Conservation (phyloP, 1,140 invertebrate species). For the Cyrtorhinus lividipennis region DNA sequence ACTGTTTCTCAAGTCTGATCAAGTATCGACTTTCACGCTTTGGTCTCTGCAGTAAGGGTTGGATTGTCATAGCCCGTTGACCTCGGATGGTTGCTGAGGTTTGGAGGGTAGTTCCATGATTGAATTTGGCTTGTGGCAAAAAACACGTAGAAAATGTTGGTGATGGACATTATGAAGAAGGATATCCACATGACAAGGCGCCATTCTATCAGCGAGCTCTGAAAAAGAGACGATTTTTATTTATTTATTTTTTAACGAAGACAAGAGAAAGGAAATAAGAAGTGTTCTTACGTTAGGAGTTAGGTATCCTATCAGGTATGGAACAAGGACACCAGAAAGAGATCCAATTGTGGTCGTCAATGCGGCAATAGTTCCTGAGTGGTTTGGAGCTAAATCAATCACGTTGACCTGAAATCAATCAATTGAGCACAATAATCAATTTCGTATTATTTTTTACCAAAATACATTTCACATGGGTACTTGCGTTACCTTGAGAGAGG, state of each 20-base stretch:
- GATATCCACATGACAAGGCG: conserved; percentile 37
- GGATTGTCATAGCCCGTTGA: too few relatives aligned
- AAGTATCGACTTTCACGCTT: too few relatives aligned
- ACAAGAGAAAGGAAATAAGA: not conserved
- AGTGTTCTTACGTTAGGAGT: not conserved
- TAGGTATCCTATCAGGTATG: not conserved
- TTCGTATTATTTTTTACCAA: not conserved
- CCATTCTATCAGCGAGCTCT: conserved; percentile 33
- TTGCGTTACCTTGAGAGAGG: conserved; percentile 50
- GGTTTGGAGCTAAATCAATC: conserved; percentile 54
- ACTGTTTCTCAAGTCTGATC: too few relatives aligned
- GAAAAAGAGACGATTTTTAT: conserved; percentile 11
- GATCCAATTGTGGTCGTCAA: conserved; percentile 29
- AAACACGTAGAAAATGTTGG: conserved; percentile 32
- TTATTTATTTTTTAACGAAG: not conserved
- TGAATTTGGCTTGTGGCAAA: conserved; percentile 28
- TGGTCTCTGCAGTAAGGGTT: too few relatives aligned
- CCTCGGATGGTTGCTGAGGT: too few relatives aligned
- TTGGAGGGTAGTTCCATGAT: conserved; percentile 27
- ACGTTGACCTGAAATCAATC: not conserved
- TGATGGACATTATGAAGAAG: conserved; percentile 31
- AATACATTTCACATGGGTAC: too few relatives aligned
- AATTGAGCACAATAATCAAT: not conserved
- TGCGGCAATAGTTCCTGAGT: conserved; percentile 60
- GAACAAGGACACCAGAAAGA: not conserved